Conservation (phyloP, 2,113 vertebrate genomes). For the Tichodroma muraria region DNA sequence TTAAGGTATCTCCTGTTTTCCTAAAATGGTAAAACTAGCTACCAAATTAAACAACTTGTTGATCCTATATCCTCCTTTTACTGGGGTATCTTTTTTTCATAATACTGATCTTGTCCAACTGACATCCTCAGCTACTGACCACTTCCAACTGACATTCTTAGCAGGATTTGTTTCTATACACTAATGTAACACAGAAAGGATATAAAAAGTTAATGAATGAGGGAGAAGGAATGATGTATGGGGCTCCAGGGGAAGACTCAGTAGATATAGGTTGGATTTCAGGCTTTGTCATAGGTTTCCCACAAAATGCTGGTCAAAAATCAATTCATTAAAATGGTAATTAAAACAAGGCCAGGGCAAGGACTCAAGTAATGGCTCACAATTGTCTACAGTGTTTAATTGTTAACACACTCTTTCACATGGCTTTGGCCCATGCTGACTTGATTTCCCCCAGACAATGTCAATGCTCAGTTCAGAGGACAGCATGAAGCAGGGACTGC, state of each 20-base stretch:
- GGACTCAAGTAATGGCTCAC: neutral
- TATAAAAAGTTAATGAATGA: neutral
- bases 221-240: neutral
- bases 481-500: neutral
- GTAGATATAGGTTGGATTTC: conserved; percentile 18
- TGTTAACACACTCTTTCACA: neutral
- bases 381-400: conserved; percentile 28
- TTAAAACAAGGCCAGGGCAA: conserved; percentile 21
- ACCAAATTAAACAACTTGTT: neutral
- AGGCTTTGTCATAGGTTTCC: neutral
- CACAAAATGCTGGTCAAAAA: conserved; percentile 4
- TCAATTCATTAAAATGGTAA: neutral
- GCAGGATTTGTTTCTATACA: neutral
- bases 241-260: neutral
- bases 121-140: neutral
- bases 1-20: neutral
- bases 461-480: neutral
- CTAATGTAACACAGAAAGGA: neutral
- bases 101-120: neutral
- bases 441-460: conserved; percentile 30
- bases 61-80: neutral
- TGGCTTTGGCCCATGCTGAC: neutral
- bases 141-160: neutral
- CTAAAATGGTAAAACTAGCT: neutral
- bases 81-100: neutral